Base-by-base conservation (phyloP, 1,140 invertebrate species). In the Glomeris maerens region DNA sequence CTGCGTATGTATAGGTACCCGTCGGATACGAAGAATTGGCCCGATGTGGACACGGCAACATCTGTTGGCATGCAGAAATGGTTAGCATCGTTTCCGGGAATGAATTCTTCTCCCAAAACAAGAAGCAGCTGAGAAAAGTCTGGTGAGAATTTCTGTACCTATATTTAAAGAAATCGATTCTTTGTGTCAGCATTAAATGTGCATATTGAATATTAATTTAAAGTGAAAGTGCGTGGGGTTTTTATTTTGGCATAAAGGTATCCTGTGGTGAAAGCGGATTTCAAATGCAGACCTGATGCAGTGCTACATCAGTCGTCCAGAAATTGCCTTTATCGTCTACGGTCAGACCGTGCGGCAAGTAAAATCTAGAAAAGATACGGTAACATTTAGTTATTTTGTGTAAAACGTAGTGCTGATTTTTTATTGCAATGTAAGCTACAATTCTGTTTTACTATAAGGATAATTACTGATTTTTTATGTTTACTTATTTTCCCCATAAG, bases 61-160 rank as follows among this genome's bases (percentile, higher is more conserved):
- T 84, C 81, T 4, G 88, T 86, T 7, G 93, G 93, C 65, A 96
- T 94, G 66, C 93, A 97, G 69, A 95, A 95, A 60, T 84, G 83
- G 2, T 61, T 65, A 40, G 79, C 70, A 57, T 83, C 81, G 52
- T 74, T 74, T 45, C 91, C 90, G 2, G 91, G 89, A 21, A 76
- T 66, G 66, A 96, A 85, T 59, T 72, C 71, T 38, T 75, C 66
- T 17, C 75, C 74, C 10, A 76, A 57, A 17, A 60, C 58, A 45
- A 77, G 57, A n/a, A n/a, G 4, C 4, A 42, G 49, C 38, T 50
- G 13, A 54, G 23, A 44, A 52, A 49, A 42, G 13, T 53, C 59
- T 22, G 65, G 61, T 29, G 56, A 47, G 54, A 74, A 68, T 58
- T 69, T 71, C 48, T 73, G 66, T 13, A 73, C 68, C 66, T 68